Conservation (phyloP, 2,888 invertebrate genomes). For the Nephrotoma flavescens region DNA sequence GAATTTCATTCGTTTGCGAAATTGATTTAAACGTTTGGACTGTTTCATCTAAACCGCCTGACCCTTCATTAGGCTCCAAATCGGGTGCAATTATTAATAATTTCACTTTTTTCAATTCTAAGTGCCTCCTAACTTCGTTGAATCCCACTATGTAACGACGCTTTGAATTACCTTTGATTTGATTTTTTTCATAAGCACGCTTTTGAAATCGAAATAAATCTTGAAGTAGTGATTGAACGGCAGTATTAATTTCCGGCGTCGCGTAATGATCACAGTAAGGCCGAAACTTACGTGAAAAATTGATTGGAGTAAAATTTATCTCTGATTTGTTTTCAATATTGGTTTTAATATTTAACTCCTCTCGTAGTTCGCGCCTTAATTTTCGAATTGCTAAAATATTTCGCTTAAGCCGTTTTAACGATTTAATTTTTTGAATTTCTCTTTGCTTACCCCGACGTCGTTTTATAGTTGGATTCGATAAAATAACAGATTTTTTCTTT, state of each 20-base stretch:
- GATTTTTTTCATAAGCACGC: conserved; percentile 40
- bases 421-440: not conserved
- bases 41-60: conserved; percentile 42
- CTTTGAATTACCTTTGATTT: conserved; percentile 40
- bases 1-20: conserved; percentile 36
- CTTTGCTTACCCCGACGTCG: not conserved
- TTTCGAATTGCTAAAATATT: not conserved
- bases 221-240: conserved; percentile 34
- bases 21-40: conserved; percentile 35
- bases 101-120: conserved; percentile 41
- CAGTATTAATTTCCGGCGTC: conserved; percentile 36
- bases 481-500: not conserved
- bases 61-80: conserved; percentile 34
- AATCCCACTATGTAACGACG: conserved; percentile 45
- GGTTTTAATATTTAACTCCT: not conserved
- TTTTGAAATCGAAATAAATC: conserved; percentile 46
- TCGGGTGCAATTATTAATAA: conserved; percentile 47
- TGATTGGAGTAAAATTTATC: not conserved
- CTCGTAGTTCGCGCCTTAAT: not conserved
- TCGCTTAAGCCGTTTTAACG: not conserved
- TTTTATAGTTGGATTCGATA: not conserved
- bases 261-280: conserved; percentile 44
- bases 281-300: conserved; percentile 23
- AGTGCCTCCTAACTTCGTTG: conserved; percentile 41
- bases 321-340: not conserved